A percentile compares a stretch with the other conserved stretches of the same genome.
phyloP scores from a whole-genome alignment of 2,113 vertebrate genomes.

The Balaenoptera acutorostrata region DNA sequence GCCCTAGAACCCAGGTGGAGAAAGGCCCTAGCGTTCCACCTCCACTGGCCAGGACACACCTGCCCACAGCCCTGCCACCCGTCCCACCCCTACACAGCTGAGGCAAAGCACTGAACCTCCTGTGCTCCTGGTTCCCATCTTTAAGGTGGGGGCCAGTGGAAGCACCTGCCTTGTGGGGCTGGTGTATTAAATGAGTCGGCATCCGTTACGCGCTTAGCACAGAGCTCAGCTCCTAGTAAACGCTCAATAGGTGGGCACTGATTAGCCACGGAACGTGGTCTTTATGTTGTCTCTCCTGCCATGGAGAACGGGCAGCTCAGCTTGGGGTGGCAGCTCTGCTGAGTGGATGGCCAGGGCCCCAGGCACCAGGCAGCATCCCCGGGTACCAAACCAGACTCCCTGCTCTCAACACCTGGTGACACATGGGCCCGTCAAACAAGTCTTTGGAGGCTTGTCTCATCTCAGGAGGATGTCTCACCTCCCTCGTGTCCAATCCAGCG shows the following conservation, averaged over 20 bases:
- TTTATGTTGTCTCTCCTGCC: background rate
- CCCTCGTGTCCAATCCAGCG: accelerated
- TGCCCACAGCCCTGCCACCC: background rate
- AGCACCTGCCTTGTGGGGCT: background rate
- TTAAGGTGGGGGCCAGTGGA: background rate
- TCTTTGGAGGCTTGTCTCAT: background rate
- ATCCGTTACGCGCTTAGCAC: accelerated
- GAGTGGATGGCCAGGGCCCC: background rate
- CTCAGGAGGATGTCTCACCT: background rate
- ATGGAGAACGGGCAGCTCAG: accelerated
- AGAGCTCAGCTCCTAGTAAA: background rate
- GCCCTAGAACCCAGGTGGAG: background rate
- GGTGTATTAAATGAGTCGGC: accelerated
- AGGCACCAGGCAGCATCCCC: background rate
- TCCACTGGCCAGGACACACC: accelerated
- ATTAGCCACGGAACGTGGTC: accelerated
- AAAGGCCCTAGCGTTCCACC: background rate
- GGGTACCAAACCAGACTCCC: background rate
- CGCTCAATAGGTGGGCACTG: accelerated
- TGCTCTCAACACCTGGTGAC: background rate
- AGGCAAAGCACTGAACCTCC: background rate
- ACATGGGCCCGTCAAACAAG: background rate
- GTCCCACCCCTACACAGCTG: accelerated
- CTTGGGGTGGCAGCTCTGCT: background rate
- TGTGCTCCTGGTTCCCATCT: background rate